A percentile compares a stretch with the other conserved stretches of the same genome.
These are phyloP conservation scores for Xenopus borealis DNA, from an alignment of 2,113 vertebrate genomes.

Conservation along the genomic window DNA sequence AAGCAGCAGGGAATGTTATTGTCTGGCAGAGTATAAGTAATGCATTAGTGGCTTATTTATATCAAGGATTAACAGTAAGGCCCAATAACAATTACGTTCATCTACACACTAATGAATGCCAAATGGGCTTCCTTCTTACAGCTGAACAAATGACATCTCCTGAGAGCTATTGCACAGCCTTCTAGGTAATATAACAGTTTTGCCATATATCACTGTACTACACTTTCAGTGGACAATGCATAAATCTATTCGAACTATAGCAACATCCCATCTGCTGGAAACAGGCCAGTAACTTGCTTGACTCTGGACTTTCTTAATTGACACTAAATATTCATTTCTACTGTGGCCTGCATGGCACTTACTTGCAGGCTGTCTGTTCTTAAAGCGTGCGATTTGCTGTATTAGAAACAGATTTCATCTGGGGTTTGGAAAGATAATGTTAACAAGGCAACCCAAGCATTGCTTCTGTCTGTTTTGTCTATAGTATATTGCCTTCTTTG, in stretches of 20 bases:
- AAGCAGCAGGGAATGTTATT: constrained; percentile 18
- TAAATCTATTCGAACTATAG: constrained; percentile 2
- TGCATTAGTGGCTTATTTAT: constrained; percentile 23
- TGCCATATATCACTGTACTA: neutral
- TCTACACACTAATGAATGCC: constrained; percentile 44
- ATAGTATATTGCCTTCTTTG: neutral
- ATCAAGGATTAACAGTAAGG: constrained; percentile 49
- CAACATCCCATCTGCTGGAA: neutral
- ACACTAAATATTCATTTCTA: neutral
- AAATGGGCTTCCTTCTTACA: constrained; percentile 25
- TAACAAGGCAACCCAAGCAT: neutral
- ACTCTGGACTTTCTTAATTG: neutral
- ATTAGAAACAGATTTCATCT: neutral
- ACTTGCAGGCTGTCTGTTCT: neutral
- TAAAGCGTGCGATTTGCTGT: neutral
- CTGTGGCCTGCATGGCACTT: neutral
- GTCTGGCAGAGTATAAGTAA: constrained; percentile 45
- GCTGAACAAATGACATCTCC: neutral
- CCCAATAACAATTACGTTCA: constrained; percentile 47
- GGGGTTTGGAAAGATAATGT: neutral
- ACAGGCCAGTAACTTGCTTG: neutral
- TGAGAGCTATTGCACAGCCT: neutral
- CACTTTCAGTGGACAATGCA: neutral
- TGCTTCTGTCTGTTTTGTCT: neutral
- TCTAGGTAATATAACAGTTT: neutral